phyloP scores from a whole-genome alignment of 2,113 vertebrate species.

The Halichoeres trimaculatus region DNA sequence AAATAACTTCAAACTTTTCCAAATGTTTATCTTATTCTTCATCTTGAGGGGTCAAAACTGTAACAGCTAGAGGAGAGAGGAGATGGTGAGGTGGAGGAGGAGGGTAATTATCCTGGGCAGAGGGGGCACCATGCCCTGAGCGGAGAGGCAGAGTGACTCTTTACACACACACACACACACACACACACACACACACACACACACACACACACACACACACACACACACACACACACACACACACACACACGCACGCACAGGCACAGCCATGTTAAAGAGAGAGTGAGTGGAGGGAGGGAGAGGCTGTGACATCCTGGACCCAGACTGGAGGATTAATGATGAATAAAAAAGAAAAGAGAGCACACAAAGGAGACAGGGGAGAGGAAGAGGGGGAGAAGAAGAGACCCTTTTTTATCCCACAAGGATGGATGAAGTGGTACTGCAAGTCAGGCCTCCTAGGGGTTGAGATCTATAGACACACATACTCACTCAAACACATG shows the following conservation, averaged over 20 bases:
- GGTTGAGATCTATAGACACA: conserved; percentile 40
- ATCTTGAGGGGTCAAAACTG: too few species aligned
- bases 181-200: conserved; percentile 16
- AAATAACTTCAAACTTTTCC: too few species aligned
- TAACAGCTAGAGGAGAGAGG: background rate
- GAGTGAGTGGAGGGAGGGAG: conserved; percentile 53
- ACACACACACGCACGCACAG: conserved; percentile 41
- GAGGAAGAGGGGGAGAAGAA: conserved; percentile 25
- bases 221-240: conserved; percentile 21
- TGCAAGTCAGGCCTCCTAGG: conserved; percentile 70
- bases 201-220: conserved; percentile 40
- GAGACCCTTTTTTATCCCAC: conserved; percentile 51
- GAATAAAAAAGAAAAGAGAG: conserved; percentile 71
- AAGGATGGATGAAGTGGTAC: conserved; percentile 71
- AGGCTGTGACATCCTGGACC: conserved; percentile 67
- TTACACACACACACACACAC: conserved; percentile 37
- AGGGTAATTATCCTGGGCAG: conserved; percentile 59
- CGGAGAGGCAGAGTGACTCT: conserved; percentile 53
- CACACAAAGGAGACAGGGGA: conserved; percentile 64
- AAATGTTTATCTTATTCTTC: too few species aligned
- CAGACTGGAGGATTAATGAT: conserved; percentile 77
- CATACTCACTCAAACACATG: conserved; percentile 32
- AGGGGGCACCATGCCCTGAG: conserved; percentile 51
- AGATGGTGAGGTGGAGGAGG: conserved; percentile 6
- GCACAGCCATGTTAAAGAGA: conserved; percentile 11